Conservation (phyloP, 2,113 vertebrate genomes). For the Martes martes region DNA sequence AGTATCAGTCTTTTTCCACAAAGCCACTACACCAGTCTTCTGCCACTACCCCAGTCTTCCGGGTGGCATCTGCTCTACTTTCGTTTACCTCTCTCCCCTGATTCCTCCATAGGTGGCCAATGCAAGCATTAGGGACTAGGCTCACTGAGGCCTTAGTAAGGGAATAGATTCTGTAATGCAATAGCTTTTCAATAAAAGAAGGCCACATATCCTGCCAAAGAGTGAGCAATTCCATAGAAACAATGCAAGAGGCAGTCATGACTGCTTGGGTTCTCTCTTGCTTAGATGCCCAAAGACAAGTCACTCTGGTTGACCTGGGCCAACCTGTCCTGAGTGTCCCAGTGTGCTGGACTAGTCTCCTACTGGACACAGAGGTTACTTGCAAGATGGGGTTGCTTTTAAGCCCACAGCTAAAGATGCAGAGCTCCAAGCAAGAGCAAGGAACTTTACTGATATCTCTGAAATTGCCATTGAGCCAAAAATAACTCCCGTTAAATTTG, state of each 20-base stretch:
- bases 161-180: neutral
- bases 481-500: neutral
- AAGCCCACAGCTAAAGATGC: neutral
- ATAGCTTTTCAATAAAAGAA: neutral
- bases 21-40: neutral
- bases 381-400: neutral
- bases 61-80: neutral
- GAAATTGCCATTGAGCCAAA: neutral
- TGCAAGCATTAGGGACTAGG: neutral
- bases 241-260: neutral
- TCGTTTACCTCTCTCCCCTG: neutral
- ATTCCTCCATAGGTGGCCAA: neutral
- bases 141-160: neutral
- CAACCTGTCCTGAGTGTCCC: neutral
- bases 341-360: neutral
- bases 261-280: neutral
- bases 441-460: neutral
- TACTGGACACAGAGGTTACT: neutral
- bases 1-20: neutral
- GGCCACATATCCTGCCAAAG: neutral
- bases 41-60: neutral
- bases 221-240: neutral
- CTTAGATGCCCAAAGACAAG: neutral
- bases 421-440: neutral
- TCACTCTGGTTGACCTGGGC: neutral